phyloP scores from a whole-genome alignment of 2,113 vertebrate genomes.

The Felis catus region F.catus_Fca126_mat1.0 CM031428.1:39672001-39672500 shows the following conservation, averaged over 20 bases:
- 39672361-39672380: slow-evolving; percentile 24
- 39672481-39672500: slow-evolving; percentile 58
- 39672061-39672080: not conserved
- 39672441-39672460: not conserved
- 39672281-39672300: not conserved
- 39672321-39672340: not conserved
- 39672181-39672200: not conserved
- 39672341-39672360: not conserved
- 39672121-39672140: not conserved
- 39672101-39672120: not conserved
- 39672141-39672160: not conserved
- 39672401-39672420: slow-evolving; percentile 27
- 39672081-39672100: not conserved
- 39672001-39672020: not conserved
- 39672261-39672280: not conserved
- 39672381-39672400: slow-evolving; percentile 38
- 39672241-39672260: not conserved
- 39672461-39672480: not conserved
- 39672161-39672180: not conserved
- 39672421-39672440: not conserved
- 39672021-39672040: not conserved
- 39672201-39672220: not conserved
- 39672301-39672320: not conserved
- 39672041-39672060: not conserved
- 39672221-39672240: not conserved